Percentiles rank a stretch among this genome's conserved stretches.
phyloP scores from a whole-genome alignment of 1,140 invertebrate genomes.

The Oscheius sp. region DNA sequence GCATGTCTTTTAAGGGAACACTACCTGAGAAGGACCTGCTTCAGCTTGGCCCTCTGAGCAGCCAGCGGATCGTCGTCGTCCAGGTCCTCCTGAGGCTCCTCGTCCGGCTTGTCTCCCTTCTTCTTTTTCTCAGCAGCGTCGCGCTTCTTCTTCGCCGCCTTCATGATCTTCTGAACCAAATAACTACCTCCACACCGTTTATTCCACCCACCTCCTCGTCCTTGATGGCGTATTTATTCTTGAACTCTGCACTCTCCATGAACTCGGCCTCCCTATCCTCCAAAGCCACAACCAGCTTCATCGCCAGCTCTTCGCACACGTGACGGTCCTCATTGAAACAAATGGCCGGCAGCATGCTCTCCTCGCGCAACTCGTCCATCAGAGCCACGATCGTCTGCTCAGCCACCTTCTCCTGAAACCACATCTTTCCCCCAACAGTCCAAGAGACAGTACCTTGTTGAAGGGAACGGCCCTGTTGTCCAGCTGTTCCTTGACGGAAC shows the following conservation, averaged over 20 bases:
- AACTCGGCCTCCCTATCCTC: constrained; percentile 36
- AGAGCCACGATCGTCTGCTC: constrained; percentile 53
- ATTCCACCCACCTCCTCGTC: too few relatives aligned
- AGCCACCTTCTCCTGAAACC: constrained; percentile 44
- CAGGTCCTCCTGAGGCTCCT: constrained; percentile 25
- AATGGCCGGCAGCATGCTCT: constrained; percentile 52
- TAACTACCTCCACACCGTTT: too few relatives aligned
- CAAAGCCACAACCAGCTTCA: constrained; percentile 46
- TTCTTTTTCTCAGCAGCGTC: constrained; percentile 57
- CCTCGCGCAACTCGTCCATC: constrained; percentile 51
- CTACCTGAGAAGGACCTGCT: constrained; percentile 38
- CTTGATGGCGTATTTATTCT: constrained; percentile 41
- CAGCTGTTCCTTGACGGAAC: constrained; percentile 52
- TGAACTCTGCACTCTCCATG: constrained; percentile 52
- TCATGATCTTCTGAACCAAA: constrained; percentile 51
- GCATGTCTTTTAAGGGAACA: not conserved
- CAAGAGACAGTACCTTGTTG: constrained; percentile 51
- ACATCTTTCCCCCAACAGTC: not conserved
- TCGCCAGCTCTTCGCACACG: constrained; percentile 54
- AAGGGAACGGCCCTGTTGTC: constrained; percentile 52
- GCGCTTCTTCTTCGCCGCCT: constrained; percentile 53
- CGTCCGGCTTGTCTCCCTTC: constrained; percentile 46
- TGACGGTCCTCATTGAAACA: constrained; percentile 60
- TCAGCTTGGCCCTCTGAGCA: constrained; percentile 45
- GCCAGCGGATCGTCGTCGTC: constrained; percentile 49